Evolutionary conservation across 2,113 vertebrate genomes (phyloP), one percentile per base, ranked within the genome.

Genomic region (Abramis brama): DNA sequence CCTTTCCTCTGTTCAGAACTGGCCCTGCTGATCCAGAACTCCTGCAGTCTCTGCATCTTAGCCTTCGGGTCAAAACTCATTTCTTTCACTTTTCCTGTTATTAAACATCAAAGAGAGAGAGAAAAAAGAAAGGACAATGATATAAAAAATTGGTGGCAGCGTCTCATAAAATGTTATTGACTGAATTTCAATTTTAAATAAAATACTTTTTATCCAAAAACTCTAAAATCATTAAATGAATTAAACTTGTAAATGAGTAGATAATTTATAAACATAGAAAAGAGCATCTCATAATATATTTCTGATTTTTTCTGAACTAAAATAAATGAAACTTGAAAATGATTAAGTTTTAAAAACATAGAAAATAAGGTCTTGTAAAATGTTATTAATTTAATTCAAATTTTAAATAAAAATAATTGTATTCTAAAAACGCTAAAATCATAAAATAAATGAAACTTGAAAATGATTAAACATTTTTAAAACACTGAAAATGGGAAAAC

Each of bases 21-120:
- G 25, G 97, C 97, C 59, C 95, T 94, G 87, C 97, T 99, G 92
- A 99, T 98, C 97, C 97, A 99, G 93, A 98, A 98, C 88, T 99
- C 97, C 92, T 98, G 97, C 9, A 99, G 94, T 2, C 96, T 94
- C 79, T 97, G 97, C 88, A 99, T 96, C 66, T 98, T 98, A 27
- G 95, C 96, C 86, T 97, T 97, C 0, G 97, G 95, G 87, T 98
- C 97, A 0, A 96, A 97, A 89, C 96, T 98, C 95, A 99, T 96
- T 91, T 99, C 97, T 90, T 99, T 99, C 59, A 99, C 97, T 87
- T 98, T 99, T 47, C 97, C 97, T 99, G 59, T 8, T 12, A 86
- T 39, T 71, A 23, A 83, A 70, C 9, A 85, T 11, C 8, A 57
- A 25, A 15, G 30, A 86, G 10, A 36, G 30, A 33, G 30, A 33